These are phyloP conservation scores for Cotesia vestalis DNA, from an alignment of 1,140 invertebrate species.

Conservation along the genomic window DNA sequence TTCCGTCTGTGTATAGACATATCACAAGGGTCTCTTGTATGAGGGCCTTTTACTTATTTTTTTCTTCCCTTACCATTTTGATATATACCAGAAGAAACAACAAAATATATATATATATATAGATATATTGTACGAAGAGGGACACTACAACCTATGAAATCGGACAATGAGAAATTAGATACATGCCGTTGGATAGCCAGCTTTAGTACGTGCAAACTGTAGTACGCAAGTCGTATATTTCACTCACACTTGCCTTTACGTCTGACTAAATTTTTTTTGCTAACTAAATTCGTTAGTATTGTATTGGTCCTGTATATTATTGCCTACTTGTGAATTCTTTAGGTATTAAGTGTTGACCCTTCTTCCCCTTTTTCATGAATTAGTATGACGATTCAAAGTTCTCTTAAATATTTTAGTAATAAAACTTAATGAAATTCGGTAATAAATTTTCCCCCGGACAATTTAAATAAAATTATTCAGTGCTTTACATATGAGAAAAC, in stretches of 20 bases:
- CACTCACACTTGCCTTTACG: background rate
- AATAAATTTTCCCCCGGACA: too few species aligned
- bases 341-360: conserved; percentile 15
- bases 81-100: conserved; percentile 13
- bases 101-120: background rate
- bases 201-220: conserved; percentile 44
- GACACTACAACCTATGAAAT: conserved; percentile 45
- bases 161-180: conserved; percentile 55
- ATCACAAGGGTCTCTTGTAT: conserved; percentile 26
- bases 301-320: conserved; percentile 10
- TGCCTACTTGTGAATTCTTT: conserved; percentile 1
- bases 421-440: background rate
- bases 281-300: conserved; percentile 24
- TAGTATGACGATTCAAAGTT: background rate
- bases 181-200: conserved; percentile 39
- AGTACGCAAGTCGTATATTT: conserved; percentile 39
- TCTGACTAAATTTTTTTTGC: conserved; percentile 1
- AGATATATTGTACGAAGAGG: conserved; percentile 31
- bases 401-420: background rate
- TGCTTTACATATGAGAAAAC: too few species aligned
- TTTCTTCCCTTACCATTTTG: background rate
- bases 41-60: conserved; percentile 28
- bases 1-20: background rate
- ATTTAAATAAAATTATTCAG: too few species aligned
- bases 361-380: conserved; percentile 12